Conservation (phyloP, 2,113 vertebrate genomes). For the Cettia cetti region DNA sequence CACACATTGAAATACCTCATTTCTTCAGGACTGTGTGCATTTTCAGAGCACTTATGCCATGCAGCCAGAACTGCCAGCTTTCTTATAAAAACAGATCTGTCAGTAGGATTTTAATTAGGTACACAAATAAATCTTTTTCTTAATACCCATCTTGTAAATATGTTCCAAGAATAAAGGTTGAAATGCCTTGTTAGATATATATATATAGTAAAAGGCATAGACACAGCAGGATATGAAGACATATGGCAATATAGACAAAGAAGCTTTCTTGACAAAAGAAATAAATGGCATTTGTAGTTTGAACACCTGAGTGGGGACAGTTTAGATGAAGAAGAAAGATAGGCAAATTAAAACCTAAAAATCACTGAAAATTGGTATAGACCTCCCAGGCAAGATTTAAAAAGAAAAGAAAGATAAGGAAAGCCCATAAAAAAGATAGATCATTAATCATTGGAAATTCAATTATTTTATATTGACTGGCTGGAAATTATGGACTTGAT, state of each 20-base stretch:
- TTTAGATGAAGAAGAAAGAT: slow-evolving; percentile 72
- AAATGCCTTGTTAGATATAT: slow-evolving; percentile 54
- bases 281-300: slow-evolving; percentile 68
- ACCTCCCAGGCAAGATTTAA: slow-evolving; percentile 36
- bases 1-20: background rate
- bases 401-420: slow-evolving; percentile 62
- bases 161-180: background rate
- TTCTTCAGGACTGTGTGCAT: background rate
- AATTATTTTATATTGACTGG: slow-evolving; percentile 71
- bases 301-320: slow-evolving; percentile 36
- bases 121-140: background rate
- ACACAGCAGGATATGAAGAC: slow-evolving; percentile 53
- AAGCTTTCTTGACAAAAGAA: slow-evolving; percentile 63
- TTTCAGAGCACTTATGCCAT: background rate
- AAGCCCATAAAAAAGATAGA: slow-evolving; percentile 45
- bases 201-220: slow-evolving; percentile 44
- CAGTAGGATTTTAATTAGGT: background rate
- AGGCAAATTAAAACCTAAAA: slow-evolving; percentile 67
- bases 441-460: slow-evolving; percentile 72
- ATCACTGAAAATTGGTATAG: slow-evolving; percentile 57
- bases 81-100: background rate
- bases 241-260: slow-evolving; percentile 5
- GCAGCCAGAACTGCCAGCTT: background rate
- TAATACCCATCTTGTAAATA: background rate
- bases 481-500: slow-evolving; percentile 70